Percentiles rank a stretch among this genome's conserved stretches.
phyloP scores from a whole-genome alignment of 1,140 invertebrate species.

The Bombus breviceps region DNA sequence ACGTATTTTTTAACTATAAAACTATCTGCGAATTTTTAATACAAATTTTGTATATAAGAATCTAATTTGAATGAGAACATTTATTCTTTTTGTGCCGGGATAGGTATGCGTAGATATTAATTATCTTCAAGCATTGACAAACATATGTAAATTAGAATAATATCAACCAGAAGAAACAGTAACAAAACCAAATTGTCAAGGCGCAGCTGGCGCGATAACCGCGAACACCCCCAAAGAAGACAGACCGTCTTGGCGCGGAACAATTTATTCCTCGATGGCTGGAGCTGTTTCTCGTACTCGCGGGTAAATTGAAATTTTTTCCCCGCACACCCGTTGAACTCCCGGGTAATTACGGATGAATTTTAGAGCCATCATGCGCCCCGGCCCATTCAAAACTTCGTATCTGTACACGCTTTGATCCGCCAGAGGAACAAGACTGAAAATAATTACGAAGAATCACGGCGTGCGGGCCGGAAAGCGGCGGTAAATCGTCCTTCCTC shows the following conservation, averaged over 20 bases:
- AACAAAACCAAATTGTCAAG: background rate
- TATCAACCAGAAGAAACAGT: background rate
- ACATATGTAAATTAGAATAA: background rate
- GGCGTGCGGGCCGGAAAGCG: slow-evolving; percentile 55
- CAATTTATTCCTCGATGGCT: slow-evolving; percentile 10
- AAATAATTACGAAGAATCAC: slow-evolving; percentile 50
- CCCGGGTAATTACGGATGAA: slow-evolving; percentile 38
- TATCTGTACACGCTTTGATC: slow-evolving; percentile 43
- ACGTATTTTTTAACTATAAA: no score
- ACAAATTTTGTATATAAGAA: no score
- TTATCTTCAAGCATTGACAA: no score
- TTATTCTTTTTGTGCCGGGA: no score
- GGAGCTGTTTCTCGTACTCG: background rate
- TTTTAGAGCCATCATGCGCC: slow-evolving; percentile 48
- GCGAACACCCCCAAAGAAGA: background rate
- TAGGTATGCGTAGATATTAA: no score
- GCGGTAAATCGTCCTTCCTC: slow-evolving; percentile 63
- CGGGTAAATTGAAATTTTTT: slow-evolving; percentile 48
- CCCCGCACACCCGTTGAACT: background rate
- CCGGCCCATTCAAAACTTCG: slow-evolving; percentile 30
- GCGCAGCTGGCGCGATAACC: slow-evolving; percentile 1
- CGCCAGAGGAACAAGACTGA: slow-evolving; percentile 36
- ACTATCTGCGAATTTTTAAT: no score
- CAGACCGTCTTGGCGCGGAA: background rate
- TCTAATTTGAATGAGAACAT: no score